Base-by-base conservation (phyloP, 2,797 vertebrate genomes). In the Danio albolineatus region DNA sequence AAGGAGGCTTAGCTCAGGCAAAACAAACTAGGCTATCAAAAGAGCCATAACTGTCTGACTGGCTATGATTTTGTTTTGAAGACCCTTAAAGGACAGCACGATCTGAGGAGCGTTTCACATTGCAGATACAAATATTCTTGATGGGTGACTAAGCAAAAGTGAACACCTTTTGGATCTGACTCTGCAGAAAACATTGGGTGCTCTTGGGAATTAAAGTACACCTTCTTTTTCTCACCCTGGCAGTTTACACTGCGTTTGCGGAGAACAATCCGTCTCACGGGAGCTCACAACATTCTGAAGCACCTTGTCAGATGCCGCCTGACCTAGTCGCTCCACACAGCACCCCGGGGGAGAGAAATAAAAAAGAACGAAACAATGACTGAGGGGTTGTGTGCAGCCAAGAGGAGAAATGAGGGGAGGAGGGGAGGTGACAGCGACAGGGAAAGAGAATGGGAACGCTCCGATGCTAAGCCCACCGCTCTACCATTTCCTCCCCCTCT, bases 281-380 rank as follows among this genome's bases (percentile, higher is more conserved):
- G 91, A 90, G 91, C 89, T 89, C 91, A 89, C 90, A 88, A 95
- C 93, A 95, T 95, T 93, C 92, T 93, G 91, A 92, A 95, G 93
- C 93, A 94, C 94, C 93, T 94, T 90, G 91, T 93, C 92, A 90
- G 88, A 89, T 92, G 92, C 92, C 87, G 88, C 92, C 90, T 91
- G 90, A 91, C 84, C 91, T 87, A 90, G 85, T 93, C 91, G 85
- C 90, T 36, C 12, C 87, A 61, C 80, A 83, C 90, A 80, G 86
- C 91, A 88, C 83, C 85, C 84, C 82, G 28, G 67, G 86, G 86
- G 82, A 79, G 65, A 79, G 86, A 83, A 84, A 79, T 86, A 88
- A 85, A 89, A 85, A 86, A 85, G 86, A 84, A 80, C 62, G 83
- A 82, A 89, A 88, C 88, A 87, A 90, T 88, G 88, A 88, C 84